Evolutionary conservation across 2,113 vertebrate genomes (phyloP), one percentile per base, ranked within the genome.

Genomic region (Butorides virescens): DNA sequence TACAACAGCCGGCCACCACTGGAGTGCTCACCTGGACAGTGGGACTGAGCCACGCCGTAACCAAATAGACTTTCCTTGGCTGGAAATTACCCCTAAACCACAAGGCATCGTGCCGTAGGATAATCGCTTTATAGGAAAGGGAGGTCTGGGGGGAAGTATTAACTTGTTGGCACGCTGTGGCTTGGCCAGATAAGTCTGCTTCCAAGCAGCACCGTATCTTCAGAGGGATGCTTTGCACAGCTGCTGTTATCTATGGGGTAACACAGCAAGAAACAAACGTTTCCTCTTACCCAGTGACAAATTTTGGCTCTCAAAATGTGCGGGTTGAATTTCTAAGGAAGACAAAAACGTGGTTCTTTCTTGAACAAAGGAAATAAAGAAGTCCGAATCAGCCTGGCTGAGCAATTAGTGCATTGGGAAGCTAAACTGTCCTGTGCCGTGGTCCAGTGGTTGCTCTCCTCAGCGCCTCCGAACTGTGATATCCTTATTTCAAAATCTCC

Each of bases 401-500:
- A 82, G 62, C 36, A 42, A 17, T 68, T 63, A 96, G 93, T 89
- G 84, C 89, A 67, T 6, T 52, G 61, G 87, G 84, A 94, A 87
- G 53, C 29, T 8, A 34, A 88, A 58, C 66, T 49, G 63, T 75
- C 86, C 18, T 3, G 67, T 65, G 90, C 39, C 0, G 0, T 5
- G 6, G 25, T 96, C 97, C 95, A 50, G 90, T 46, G 77, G 88
- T 49, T 82, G 67, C 73, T 62, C 93, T 73, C 63, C 47, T 66
- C 81, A 62, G 87, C 11, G 14, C 11, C 22, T 74, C 88, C 46
- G 14, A 90, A 90, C 65, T 94, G 97, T 87, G 96, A 79, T 82
- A 95, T 86, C 97, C 96, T 97, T 91, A 97, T 95, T 97, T 97
- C 94, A 96, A 95, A 83, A 96, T 88, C 92, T 96, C 97, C 95